phyloP scores from a whole-genome alignment of 1,140 invertebrate species.

The Maconellicoccus hirsutus region DNA sequence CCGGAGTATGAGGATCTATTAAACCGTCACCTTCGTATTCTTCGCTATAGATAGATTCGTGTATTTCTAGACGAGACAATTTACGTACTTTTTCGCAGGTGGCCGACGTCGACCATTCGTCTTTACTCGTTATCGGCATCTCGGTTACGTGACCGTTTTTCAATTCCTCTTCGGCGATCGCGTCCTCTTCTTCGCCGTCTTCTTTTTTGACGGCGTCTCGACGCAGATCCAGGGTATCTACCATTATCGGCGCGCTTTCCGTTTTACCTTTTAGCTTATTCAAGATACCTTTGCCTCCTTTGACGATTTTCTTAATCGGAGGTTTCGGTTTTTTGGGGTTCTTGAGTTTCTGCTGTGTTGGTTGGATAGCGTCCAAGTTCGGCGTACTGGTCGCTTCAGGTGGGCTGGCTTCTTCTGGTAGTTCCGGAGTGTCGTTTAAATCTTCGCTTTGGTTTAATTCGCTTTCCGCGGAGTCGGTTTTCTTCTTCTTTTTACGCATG shows the following conservation, averaged over 20 bases:
- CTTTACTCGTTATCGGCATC: not conserved
- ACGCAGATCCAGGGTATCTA: not conserved
- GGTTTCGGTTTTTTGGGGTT: not conserved
- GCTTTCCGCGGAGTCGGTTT: not conserved
- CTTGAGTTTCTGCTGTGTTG: not conserved
- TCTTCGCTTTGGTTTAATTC: not conserved
- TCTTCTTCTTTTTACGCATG: not conserved
- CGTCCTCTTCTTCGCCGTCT: not conserved
- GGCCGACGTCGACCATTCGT: not conserved
- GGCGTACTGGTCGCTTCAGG: not conserved
- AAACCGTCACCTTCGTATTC: not conserved
- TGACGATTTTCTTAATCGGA: not conserved
- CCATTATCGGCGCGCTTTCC: not conserved
- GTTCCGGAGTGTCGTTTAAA: not conserved
- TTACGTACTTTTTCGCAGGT: conserved; percentile 8
- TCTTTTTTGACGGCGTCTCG: not conserved
- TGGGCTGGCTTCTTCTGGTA: not conserved
- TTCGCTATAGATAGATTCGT: not conserved
- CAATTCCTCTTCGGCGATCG: not conserved
- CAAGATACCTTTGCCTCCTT: not conserved
- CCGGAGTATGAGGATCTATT: not conserved
- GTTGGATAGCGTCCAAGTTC: not conserved
- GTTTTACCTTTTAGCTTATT: not conserved
- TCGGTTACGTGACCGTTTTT: not conserved
- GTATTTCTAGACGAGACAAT: conserved; percentile 3